phyloP scores from a whole-genome alignment of 2,113 vertebrate genomes.

The Melanotaenia duboulayi region DNA sequence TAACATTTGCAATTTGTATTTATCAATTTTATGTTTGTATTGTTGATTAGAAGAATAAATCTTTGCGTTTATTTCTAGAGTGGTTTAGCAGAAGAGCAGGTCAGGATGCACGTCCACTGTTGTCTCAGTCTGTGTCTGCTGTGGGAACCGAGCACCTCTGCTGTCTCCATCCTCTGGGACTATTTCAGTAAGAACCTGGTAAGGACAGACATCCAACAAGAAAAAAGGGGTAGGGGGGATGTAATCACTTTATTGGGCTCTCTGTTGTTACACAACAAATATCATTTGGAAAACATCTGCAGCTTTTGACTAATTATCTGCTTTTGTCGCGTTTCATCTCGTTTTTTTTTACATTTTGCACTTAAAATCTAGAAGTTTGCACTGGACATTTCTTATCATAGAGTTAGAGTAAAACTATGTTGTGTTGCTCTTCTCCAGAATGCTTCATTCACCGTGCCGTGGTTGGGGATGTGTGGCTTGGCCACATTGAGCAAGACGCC shows the following conservation, averaged over 20 bases:
- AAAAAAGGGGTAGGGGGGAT: not conserved
- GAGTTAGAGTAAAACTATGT: not conserved
- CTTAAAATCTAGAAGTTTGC: too few relatives aligned
- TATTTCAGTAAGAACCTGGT: constrained; percentile 95
- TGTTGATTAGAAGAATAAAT: not conserved
- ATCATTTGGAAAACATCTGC: too few relatives aligned
- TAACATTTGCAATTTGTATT: not conserved
- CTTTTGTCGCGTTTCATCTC: too few relatives aligned
- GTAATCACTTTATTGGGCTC: not conserved
- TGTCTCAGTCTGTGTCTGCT: constrained; percentile 89
- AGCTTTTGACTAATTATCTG: too few relatives aligned
- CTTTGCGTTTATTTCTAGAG: constrained; percentile 47
- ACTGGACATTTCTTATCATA: not conserved
- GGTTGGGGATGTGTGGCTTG: constrained; percentile 91
- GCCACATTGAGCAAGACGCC: constrained; percentile 87
- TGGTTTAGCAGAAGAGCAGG: constrained; percentile 87
- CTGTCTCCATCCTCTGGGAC: constrained; percentile 91
- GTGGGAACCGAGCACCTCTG: constrained; percentile 88
- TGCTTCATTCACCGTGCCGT: constrained; percentile 89
- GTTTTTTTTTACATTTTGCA: too few relatives aligned
- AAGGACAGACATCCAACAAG: constrained; percentile 38
- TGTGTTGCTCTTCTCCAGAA: constrained; percentile 81
- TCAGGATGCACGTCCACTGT: constrained; percentile 94
- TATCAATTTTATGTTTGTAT: not conserved
- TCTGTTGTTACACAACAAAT: too few relatives aligned